Percentiles rank a stretch among this genome's conserved stretches.
phyloP scores from a whole-genome alignment of 1,140 invertebrate genomes.

The Eubasilissa regina region DNA sequence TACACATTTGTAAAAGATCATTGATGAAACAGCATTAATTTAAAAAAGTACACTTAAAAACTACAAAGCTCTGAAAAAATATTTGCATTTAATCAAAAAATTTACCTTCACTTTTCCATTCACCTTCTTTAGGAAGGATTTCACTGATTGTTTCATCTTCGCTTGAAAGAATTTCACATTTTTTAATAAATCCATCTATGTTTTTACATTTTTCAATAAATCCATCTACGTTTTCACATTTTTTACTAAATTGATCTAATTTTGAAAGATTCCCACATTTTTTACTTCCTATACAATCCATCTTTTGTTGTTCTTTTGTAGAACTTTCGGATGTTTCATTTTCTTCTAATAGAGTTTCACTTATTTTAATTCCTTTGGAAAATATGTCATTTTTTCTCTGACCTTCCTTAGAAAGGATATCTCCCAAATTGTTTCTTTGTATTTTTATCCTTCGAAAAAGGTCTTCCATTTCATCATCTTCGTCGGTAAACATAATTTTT shows the following conservation, averaged over 20 bases:
- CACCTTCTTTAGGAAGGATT: conserved; percentile 77
- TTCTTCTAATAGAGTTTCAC: conserved; percentile 8
- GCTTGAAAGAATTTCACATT: conserved; percentile 79
- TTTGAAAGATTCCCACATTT: conserved; percentile 61
- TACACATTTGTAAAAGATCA: conserved; percentile 1
- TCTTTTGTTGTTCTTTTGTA: conserved; percentile 56
- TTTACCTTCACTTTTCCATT: conserved; percentile 45
- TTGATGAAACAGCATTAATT: conserved; percentile 11
- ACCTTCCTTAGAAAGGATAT: conserved; percentile 78
- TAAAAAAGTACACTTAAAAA: conserved; percentile 5
- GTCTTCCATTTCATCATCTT: conserved; percentile 73
- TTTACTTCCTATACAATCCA: conserved; percentile 63
- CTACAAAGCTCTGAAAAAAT: conserved; percentile 26
- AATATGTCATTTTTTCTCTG: conserved; percentile 69
- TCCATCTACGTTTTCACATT: conserved; percentile 9
- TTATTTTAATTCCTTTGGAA: conserved; percentile 60
- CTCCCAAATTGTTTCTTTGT: conserved; percentile 79
- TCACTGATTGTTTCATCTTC: conserved; percentile 73
- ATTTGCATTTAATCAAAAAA: conserved; percentile 31
- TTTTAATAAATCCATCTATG: conserved; percentile 36
- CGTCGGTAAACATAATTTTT: conserved; percentile 30
- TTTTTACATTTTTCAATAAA: conserved; percentile 32
- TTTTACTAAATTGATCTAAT: conserved; percentile 9
- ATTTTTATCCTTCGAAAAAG: conserved; percentile 77
- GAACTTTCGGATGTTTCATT: conserved; percentile 7